Evolutionary conservation across 1,140 invertebrate species (phyloP).

Genomic region (Cydia amplana): DNA sequence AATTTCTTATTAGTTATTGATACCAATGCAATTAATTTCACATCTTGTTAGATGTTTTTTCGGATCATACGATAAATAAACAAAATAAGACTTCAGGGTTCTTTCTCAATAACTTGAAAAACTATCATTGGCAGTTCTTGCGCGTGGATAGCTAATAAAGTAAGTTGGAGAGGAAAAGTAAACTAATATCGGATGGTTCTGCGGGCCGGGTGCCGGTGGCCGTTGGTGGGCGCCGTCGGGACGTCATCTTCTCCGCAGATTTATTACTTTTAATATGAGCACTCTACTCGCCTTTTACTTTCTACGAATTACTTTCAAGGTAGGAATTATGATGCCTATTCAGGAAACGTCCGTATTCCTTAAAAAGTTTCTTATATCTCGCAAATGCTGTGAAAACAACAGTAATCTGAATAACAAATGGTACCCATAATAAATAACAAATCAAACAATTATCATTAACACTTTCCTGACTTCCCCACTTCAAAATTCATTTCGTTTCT

Average conservation of each 20-base stretch:
- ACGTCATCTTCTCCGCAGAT: conserved; percentile 68
- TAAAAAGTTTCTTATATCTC: conserved; percentile 37
- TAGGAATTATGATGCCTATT: background rate
- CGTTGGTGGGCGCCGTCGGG: conserved; percentile 46
- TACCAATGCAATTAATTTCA: background rate
- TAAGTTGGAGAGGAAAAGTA: conserved; percentile 78
- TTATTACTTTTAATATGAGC: conserved; percentile 76
- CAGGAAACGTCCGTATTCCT: conserved; percentile 22
- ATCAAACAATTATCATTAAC: conserved; percentile 74
- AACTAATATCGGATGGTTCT: conserved; percentile 76
- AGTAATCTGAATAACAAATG: conserved; percentile 39
- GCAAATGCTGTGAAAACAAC: conserved; percentile 28
- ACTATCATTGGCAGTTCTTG: conserved; percentile 68
- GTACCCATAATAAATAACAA: conserved; percentile 47
- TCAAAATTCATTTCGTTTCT: conserved; percentile 75
- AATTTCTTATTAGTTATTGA: background rate
- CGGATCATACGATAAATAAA: conserved; percentile 1
- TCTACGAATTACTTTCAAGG: conserved; percentile 49
- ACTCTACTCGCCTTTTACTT: conserved; percentile 51
- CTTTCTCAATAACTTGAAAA: conserved; percentile 69
- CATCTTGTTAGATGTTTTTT: conserved; percentile 33
- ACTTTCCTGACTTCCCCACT: conserved; percentile 69
- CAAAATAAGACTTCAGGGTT: conserved; percentile 8
- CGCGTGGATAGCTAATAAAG: conserved; percentile 76
- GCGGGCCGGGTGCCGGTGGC: conserved; percentile 53